These are phyloP conservation scores for Zaprionus camerounensis DNA, from an alignment of 1,140 invertebrate species.

Conservation along the genomic window DNA sequence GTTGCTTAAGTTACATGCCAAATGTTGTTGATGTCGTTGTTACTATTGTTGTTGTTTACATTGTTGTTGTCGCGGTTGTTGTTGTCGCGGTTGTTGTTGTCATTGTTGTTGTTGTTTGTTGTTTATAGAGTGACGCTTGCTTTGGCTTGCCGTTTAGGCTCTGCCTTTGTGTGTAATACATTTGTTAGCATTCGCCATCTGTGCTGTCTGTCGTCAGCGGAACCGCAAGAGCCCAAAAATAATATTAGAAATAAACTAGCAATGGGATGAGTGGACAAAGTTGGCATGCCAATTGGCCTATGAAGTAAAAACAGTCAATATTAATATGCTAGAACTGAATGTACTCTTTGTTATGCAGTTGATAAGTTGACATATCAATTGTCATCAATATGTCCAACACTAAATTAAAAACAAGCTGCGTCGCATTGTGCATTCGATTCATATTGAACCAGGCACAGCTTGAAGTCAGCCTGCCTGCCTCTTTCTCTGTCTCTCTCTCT, in stretches of 20 bases:
- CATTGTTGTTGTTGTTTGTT: conserved; percentile 4
- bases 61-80: conserved; percentile 11
- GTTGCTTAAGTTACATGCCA: conserved; percentile 41
- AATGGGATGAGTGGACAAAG: neutral
- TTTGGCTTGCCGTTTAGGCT: conserved; percentile 9
- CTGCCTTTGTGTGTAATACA: conserved; percentile 26
- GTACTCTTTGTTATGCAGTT: neutral
- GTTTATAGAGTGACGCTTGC: conserved; percentile 37
- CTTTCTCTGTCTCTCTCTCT: neutral
- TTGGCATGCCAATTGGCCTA: neutral
- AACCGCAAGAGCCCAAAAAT: neutral
- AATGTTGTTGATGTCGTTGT: conserved; percentile 20
- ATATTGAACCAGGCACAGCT: neutral
- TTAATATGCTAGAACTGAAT: neutral
- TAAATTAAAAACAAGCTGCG: neutral
- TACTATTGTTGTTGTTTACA: conserved; percentile 7
- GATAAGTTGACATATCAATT: neutral
- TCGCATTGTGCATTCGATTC: neutral
- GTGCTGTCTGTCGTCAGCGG: neutral
- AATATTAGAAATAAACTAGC: neutral
- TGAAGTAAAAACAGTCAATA: neutral
- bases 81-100: no score
- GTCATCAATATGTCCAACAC: neutral
- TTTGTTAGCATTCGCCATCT: neutral
- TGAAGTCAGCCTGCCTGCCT: no score